Percentiles rank a stretch among this genome's conserved stretches.
Evolutionary conservation across 1,140 invertebrate genomes (phyloP).

Genomic region (Drosophila prosaltans): DNA sequence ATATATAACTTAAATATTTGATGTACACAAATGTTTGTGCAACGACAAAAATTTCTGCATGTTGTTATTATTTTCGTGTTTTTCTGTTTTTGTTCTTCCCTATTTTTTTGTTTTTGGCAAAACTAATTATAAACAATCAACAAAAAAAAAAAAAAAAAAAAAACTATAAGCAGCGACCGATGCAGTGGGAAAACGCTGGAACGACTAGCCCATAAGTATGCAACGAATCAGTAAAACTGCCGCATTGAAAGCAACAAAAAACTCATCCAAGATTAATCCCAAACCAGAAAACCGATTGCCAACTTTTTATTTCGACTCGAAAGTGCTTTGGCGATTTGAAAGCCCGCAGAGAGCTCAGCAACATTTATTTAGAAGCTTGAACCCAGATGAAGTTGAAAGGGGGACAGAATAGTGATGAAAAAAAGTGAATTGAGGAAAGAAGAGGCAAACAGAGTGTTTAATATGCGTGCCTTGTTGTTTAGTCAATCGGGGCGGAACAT

Average conservation of each 20-base stretch:
- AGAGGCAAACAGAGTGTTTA: constrained; percentile 44
- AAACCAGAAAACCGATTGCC: constrained; percentile 21
- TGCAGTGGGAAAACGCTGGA: not conserved
- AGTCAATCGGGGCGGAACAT: constrained; percentile 75
- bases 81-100: constrained; percentile 4
- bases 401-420: not conserved
- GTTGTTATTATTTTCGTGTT: constrained; percentile 1
- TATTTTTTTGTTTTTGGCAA: constrained; percentile 15
- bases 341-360: constrained; percentile 71
- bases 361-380: constrained; percentile 67
- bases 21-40: constrained; percentile 50
- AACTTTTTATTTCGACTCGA: not conserved
- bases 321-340: constrained; percentile 55
- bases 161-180: not conserved
- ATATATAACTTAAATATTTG: constrained; percentile 55
- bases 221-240: constrained; percentile 13
- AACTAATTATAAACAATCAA: constrained; percentile 67
- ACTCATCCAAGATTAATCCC: not conserved
- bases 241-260: not conserved
- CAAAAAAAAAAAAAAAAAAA: constrained; percentile 23
- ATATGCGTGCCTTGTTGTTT: constrained; percentile 74
- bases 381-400: not conserved
- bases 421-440: not conserved
- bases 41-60: constrained; percentile 31
- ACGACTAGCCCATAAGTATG: constrained; percentile 1